Base-by-base conservation (phyloP, 2,113 vertebrate genomes). In the Peromyscus californicus region DNA sequence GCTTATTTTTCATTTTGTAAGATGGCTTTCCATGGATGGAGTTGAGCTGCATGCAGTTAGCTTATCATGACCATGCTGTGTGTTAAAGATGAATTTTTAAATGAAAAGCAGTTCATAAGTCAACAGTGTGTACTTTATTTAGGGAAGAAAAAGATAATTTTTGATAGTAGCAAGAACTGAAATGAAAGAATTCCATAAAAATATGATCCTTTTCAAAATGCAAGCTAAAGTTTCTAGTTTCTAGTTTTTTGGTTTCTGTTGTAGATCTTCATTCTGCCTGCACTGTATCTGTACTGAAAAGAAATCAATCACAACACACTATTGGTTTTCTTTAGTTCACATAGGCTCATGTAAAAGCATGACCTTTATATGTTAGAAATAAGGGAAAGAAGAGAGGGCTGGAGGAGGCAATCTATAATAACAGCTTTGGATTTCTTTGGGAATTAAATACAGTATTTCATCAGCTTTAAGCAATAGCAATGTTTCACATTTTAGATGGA, bases 1-100 rank as follows among this genome's bases (percentile, higher is more conserved):
- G 42, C 80, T 93, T 90, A 90, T 86, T 83, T 90, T 95, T 31
- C 80, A 84, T 48, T 85, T 90, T 75, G 19, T 82, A 33, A 39
- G 45, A 69, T 26, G 29, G 29, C 4, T 10, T 69, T 96, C 57
- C 92, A 31, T 88, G 16, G 21, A 36, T 87, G 48, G 39, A 67
- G 36, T 72, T 76, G 19, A n/a, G 13, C 80, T 95, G 76, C 54
- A 67, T 42, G 31, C 0, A 84, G 70, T 42, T 93, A 87, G 83
- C n/a, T 75, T 84, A 89, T 76, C 19, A 93, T 48, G 72, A 69
- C 31, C 29, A 72, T 42, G 48, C 11, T 33, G 54, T 51, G 36
- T 88, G 12, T 90, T 86, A 75, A 59, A 87, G 19, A 70, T 54
- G 9, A 61, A 70, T 2, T 21, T 69, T 87, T 59, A 19, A 59